A percentile compares a stretch with the other conserved stretches of the same genome.
Evolutionary conservation across 2,888 invertebrate genomes (phyloP).

Genomic region (Andrena hattorfiana): DNA sequence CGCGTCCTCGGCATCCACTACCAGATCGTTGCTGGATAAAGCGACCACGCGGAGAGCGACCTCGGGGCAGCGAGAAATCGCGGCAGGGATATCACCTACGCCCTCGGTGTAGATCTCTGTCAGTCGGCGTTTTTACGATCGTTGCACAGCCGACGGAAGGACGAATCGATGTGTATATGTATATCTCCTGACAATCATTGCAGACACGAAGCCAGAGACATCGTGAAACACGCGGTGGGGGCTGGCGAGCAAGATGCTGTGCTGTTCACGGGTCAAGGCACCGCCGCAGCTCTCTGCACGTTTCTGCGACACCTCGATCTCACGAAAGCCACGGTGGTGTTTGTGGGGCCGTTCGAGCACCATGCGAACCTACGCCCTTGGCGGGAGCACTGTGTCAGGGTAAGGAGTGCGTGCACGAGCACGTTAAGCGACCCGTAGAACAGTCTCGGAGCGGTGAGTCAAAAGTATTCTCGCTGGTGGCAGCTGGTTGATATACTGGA

Average conservation of each 20-base stretch:
- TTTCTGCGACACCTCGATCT: slow-evolving; percentile 91
- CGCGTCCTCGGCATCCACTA: neutral
- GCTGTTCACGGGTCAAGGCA: slow-evolving; percentile 87
- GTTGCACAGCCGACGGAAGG: slow-evolving; percentile 44
- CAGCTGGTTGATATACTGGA: neutral
- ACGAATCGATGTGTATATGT: slow-evolving; percentile 36
- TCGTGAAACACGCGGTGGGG: slow-evolving; percentile 92
- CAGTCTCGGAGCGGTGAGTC: slow-evolving; percentile 6
- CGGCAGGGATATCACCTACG: slow-evolving; percentile 6
- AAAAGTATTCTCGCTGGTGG: slow-evolving; percentile 16
- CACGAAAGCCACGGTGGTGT: slow-evolving; percentile 88
- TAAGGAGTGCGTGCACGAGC: slow-evolving; percentile 79
- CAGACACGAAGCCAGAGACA: slow-evolving; percentile 93
- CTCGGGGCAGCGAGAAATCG: slow-evolving; percentile 10
- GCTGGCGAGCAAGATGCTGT: slow-evolving; percentile 89
- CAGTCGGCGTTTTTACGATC: slow-evolving; percentile 25
- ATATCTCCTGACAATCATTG: slow-evolving; percentile 65
- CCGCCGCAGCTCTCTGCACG: slow-evolving; percentile 91
- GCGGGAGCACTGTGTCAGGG: slow-evolving; percentile 92
- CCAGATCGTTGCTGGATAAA: neutral
- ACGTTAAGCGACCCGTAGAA: neutral
- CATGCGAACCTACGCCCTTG: slow-evolving; percentile 93
- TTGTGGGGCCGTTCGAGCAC: slow-evolving; percentile 93
- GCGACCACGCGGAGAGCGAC: slow-evolving; percentile 9
- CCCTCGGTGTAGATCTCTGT: slow-evolving; percentile 25